Conservation (phyloP, 2,888 invertebrate genomes). For the Cheilosia grossa region DNA sequence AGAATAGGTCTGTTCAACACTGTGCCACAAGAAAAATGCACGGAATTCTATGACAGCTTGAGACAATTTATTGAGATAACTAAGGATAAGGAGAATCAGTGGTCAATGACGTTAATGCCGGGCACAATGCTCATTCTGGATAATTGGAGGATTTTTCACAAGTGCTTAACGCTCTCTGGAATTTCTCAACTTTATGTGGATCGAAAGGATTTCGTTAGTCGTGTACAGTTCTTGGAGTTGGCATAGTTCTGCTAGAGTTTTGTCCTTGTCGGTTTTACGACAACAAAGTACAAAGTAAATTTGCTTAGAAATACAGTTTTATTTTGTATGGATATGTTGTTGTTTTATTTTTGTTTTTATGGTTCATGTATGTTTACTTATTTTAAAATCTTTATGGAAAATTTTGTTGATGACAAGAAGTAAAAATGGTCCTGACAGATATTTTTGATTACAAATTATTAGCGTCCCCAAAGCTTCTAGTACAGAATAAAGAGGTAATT, state of each 20-base stretch:
- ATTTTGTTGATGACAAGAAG: too few relatives aligned
- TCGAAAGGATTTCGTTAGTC: conserved; percentile 71
- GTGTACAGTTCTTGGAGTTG: conserved; percentile 40
- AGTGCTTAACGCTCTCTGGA: conserved; percentile 87
- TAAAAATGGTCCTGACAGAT: too few relatives aligned
- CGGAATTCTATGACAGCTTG: conserved; percentile 85
- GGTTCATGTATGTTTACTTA: too few relatives aligned
- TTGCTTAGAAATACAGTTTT: too few relatives aligned
- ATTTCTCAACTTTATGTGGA: conserved; percentile 57
- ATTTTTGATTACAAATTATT: too few relatives aligned
- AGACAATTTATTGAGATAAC: conserved; percentile 84
- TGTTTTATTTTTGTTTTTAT: too few relatives aligned
- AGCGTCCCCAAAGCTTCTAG: too few relatives aligned
- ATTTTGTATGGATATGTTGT: too few relatives aligned
- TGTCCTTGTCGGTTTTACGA: neutral
- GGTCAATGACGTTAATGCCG: conserved; percentile 85
- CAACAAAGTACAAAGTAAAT: too few relatives aligned
- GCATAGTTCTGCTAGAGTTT: neutral
- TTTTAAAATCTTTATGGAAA: too few relatives aligned
- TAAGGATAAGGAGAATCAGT: conserved; percentile 83
- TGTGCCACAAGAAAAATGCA: conserved; percentile 84
- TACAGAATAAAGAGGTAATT: too few relatives aligned
- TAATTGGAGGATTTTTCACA: conserved; percentile 90
- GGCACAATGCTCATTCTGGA: conserved; percentile 89
- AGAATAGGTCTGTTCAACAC: conserved; percentile 86